Conservation (phyloP, 2,797 vertebrate species). For the Cryptoblepharus egeriae region DNA sequence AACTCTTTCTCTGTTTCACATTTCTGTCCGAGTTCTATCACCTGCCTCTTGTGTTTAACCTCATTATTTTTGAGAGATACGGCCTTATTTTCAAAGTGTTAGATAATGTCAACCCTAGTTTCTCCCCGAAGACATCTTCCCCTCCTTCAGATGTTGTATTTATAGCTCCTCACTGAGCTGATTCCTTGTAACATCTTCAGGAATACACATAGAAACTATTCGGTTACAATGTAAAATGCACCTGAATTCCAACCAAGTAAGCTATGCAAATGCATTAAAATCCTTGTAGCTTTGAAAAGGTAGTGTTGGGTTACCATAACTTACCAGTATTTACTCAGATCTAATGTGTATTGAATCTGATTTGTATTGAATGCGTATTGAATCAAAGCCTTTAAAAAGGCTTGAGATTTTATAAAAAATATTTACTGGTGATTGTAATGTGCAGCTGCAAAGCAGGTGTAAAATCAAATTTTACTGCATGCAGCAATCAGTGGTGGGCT, state of each 20-base stretch:
- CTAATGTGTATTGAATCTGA: too few relatives aligned
- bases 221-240: background rate
- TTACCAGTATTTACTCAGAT: too few relatives aligned
- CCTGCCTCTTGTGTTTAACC: slow-evolving; percentile 24
- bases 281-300: background rate
- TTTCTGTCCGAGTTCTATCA: background rate
- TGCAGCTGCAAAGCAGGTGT: too few relatives aligned
- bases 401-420: too few relatives aligned
- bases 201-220: background rate
- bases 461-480: too few relatives aligned
- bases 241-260: background rate
- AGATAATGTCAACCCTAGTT: background rate
- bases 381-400: too few relatives aligned
- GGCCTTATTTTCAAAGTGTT: slow-evolving; percentile 3
- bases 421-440: too few relatives aligned
- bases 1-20: background rate
- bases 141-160: background rate
- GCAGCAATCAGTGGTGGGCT: too few relatives aligned
- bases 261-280: background rate
- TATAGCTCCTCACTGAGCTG: background rate
- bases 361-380: too few relatives aligned
- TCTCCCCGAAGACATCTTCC: background rate
- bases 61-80: slow-evolving; percentile 17
- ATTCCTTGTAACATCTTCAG: background rate
- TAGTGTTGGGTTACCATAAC: background rate